These are phyloP conservation scores for Cynoglossus semilaevis DNA, from an alignment of 2,113 vertebrate genomes.

Conservation along the genomic window DNA sequence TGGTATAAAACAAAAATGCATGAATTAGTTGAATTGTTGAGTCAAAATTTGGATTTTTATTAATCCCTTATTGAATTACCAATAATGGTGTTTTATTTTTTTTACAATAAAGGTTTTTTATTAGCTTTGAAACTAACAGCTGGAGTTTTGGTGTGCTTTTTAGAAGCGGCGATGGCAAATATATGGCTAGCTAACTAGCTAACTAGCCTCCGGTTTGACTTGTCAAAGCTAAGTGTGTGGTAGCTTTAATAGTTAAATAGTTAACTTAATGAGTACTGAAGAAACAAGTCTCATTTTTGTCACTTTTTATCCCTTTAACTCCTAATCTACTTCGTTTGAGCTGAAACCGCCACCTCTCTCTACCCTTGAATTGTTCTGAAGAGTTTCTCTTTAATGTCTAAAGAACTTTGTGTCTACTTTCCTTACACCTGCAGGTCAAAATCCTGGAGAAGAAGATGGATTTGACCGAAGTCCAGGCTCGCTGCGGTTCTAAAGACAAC, in stretches of 20 bases:
- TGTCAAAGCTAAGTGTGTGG: no score
- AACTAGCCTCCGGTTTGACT: no score
- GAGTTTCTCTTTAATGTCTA: not conserved
- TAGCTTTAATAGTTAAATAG: no score
- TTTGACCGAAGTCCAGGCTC: not conserved
- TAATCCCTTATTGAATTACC: no score
- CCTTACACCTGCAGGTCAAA: not conserved
- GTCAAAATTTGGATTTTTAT: no score
- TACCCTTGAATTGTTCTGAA: not conserved
- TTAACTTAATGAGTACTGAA: no score
- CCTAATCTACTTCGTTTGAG: not conserved
- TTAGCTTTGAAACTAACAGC: no score
- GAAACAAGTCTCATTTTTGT: not conserved
- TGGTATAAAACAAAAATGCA: not conserved
- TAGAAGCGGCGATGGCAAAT: no score
- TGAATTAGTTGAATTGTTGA: not conserved
- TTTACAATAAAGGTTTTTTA: no score
- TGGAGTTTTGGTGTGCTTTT: no score
- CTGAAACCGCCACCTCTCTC: not conserved
- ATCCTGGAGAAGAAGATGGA: not conserved
- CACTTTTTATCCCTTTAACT: not conserved
- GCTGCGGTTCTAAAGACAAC: conserved; percentile 2
- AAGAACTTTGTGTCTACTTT: not conserved
- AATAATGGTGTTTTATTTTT: no score
- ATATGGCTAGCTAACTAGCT: no score